Conservation (phyloP, 2,113 vertebrate species). For the Gobius niger region DNA sequence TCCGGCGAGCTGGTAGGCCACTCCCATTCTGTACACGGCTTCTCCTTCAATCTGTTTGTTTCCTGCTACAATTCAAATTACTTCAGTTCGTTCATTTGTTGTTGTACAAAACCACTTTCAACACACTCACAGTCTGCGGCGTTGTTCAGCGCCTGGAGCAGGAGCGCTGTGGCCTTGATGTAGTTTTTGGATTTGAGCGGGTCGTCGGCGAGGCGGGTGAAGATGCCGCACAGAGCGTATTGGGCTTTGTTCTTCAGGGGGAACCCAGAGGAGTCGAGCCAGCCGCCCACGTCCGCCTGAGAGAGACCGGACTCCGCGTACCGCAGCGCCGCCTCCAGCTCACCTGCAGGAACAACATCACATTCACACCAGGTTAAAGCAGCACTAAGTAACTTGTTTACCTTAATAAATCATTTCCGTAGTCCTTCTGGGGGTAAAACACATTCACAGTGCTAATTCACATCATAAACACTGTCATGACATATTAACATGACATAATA, state of each 20-base stretch:
- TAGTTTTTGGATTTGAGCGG: not conserved
- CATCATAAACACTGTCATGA: too few species aligned
- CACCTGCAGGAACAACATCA: constrained; percentile 23
- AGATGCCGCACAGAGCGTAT: constrained; percentile 16
- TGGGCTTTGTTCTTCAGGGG: constrained; percentile 25
- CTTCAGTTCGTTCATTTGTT: too few species aligned
- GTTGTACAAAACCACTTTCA: not conserved
- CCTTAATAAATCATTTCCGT: too few species aligned
- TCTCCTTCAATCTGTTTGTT: constrained; percentile 38
- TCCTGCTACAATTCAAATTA: constrained; percentile 39
- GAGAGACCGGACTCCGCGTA: constrained; percentile 37
- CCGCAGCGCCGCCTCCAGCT: constrained; percentile 36
- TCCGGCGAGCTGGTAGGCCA: constrained; percentile 40
- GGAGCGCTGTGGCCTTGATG: constrained; percentile 11
- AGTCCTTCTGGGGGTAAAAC: too few species aligned
- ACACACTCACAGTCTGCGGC: constrained; percentile 28
- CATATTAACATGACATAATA: too few species aligned
- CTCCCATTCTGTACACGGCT: constrained; percentile 35
- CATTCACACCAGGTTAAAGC: not conserved
- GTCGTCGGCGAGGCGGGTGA: constrained; percentile 22
- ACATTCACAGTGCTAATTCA: too few species aligned
- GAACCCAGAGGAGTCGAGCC: constrained; percentile 24
- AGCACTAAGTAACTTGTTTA: too few species aligned
- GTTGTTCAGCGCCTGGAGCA: constrained; percentile 14
- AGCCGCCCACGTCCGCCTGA: not conserved